These are phyloP conservation scores for Pleuronectes platessa DNA, from an alignment of 2,113 vertebrate genomes.

Conservation along the genomic window DNA sequence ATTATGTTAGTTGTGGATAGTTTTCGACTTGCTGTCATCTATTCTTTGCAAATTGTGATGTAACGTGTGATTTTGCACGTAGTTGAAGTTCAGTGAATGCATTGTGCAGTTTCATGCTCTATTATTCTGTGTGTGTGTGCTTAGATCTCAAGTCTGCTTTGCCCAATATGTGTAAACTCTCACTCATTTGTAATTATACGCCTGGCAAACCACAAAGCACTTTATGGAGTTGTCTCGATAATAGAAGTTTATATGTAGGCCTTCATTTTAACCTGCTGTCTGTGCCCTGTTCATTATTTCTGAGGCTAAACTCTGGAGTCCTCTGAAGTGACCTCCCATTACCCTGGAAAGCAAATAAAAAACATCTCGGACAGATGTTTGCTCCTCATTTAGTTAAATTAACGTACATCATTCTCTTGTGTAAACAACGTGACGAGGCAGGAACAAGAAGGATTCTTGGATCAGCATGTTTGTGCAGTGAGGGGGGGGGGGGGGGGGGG, in stretches of 20 bases:
- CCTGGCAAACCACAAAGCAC: no score
- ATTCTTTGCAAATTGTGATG: background rate
- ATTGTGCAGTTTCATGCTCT: no score
- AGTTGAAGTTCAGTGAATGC: background rate
- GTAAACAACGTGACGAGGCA: background rate
- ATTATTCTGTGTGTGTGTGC: no score
- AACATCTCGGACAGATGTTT: background rate
- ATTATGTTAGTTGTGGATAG: background rate
- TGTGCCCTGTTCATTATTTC: constrained; percentile 18
- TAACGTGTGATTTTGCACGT: background rate
- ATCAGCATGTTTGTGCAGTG: background rate
- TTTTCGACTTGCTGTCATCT: background rate
- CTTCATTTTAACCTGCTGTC: constrained; percentile 28
- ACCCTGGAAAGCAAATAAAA: constrained; percentile 20
- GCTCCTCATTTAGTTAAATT: background rate
- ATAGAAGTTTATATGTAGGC: background rate
- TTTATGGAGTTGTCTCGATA: background rate
- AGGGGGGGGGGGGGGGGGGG: no score
- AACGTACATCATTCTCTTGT: background rate
- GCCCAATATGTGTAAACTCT: no score
- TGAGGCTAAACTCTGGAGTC: background rate
- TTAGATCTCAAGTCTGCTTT: no score
- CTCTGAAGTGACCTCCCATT: constrained; percentile 16
- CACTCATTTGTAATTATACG: no score
- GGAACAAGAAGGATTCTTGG: background rate